These are phyloP conservation scores for Ameiurus melas DNA, from an alignment of 2,113 vertebrate genomes.

Conservation along the genomic window DNA sequence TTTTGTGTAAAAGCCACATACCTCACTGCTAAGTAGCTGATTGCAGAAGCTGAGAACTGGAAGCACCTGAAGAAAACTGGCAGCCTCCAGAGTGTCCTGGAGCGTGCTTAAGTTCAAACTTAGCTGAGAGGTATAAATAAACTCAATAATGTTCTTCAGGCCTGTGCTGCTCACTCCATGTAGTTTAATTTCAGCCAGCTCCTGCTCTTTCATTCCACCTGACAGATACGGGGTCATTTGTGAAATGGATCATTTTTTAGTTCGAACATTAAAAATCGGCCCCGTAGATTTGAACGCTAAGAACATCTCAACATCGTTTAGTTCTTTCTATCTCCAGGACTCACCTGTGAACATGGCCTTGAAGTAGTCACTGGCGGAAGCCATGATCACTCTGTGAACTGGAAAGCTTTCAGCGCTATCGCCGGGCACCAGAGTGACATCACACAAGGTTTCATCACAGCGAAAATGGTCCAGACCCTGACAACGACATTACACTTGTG, in stretches of 20 bases:
- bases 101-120: constrained; percentile 71
- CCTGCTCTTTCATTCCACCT: constrained; percentile 81
- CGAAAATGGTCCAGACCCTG: constrained; percentile 74
- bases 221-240: neutral
- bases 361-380: constrained; percentile 80
- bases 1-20: constrained; percentile 46
- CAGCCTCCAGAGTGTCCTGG: constrained; percentile 79
- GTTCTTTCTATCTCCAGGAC: neutral
- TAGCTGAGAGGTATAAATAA: constrained; percentile 78
- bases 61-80: constrained; percentile 80
- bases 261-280: neutral
- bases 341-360: constrained; percentile 79
- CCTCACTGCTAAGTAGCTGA: constrained; percentile 78
- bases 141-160: constrained; percentile 78
- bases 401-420: constrained; percentile 73
- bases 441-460: constrained; percentile 69
- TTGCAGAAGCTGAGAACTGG: constrained; percentile 79
- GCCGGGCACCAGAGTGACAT: constrained; percentile 73
- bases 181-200: constrained; percentile 78
- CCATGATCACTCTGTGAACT: constrained; percentile 79
- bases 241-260: neutral
- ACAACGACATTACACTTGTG: neutral
- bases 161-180: constrained; percentile 74
- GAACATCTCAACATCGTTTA: too few relatives aligned
- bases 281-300: too few relatives aligned